Conservation (phyloP, 2,888 invertebrate species). For the Drosophila dives region DNA sequence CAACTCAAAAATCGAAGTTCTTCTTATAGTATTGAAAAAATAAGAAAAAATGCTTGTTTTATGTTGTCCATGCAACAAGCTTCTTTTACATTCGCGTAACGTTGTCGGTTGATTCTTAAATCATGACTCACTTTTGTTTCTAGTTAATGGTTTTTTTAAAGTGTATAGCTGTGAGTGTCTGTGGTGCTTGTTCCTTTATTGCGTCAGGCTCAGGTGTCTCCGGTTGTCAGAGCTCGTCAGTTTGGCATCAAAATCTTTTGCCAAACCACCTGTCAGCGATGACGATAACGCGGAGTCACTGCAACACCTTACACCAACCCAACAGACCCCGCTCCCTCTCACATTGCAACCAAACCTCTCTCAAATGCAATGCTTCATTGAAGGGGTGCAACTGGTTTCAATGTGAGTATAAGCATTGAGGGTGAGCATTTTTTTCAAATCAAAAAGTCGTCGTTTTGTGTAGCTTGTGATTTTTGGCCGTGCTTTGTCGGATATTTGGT, state of each 20-base stretch:
- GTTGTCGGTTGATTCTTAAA: background rate
- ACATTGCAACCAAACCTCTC: background rate
- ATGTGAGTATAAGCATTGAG: constrained; percentile 4
- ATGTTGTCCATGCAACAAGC: background rate
- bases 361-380: constrained; percentile 44
- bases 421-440: constrained; percentile 7
- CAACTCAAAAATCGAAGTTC: background rate
- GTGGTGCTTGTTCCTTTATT: constrained; percentile 34
- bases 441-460: constrained; percentile 22
- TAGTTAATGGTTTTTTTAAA: background rate
- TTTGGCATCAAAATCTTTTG: constrained; percentile 58
- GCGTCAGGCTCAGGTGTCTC: constrained; percentile 40
- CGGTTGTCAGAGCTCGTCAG: constrained; percentile 47
- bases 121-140: background rate
- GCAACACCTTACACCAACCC: constrained; percentile 16
- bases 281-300: background rate
- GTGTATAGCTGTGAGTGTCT: background rate
- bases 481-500: constrained; percentile 22
- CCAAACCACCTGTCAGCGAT: constrained; percentile 71
- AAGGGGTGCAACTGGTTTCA: background rate
- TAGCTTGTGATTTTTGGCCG: constrained; percentile 32
- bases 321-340: background rate
- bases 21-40: background rate
- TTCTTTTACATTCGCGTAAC: background rate
- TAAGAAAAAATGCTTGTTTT: background rate